Base-by-base conservation (phyloP, 2,888 invertebrate genomes). In the Bembecia ichneumoniformis region DNA sequence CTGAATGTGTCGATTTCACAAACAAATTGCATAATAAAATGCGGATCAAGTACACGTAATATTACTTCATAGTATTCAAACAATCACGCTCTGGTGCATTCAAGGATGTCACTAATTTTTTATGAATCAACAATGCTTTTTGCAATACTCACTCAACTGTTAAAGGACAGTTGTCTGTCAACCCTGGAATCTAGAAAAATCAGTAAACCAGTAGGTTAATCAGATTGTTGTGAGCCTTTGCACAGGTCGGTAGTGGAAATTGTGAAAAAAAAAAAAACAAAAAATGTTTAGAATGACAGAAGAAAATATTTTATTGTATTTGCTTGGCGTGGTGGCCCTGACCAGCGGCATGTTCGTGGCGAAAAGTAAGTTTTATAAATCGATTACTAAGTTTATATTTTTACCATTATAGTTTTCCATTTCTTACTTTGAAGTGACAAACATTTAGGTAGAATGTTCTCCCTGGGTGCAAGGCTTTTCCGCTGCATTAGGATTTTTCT, bases 21-120 rank as follows among this genome's bases (percentile, higher is more conserved):
- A 20, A 36, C 13, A 13, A 40, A 40, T 40, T 40, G 40, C 40
- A 40, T 40, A 40, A 40, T 14, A 40, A 40, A 40, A 40, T 40
- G 40, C 40, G 7, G 40, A 49, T 49, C 50, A 14, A 15, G 14
- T 20, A 50, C 47, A 35, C 43, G 4, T 17, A 51, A 46, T 49
- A n/a, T 49, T 47, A 46, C 49, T 35, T 16, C 13, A 15, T 15
- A 11, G 3, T 28, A 28, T 57, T 60, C 63, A 63, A 64, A 63
- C 59, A 57, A 15, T 15, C 44, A 69, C 69, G 74, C 61, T 68
- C 49, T 52, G 62, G 49, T 67, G 70, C 64, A 62, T 61, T 59
- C 84, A 84, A 84, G 83, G 84, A 83, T 84, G 81, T 28, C 71
- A 75, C 68, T 55, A 58, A 63, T 76, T 81, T 80, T 80, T 74